A percentile compares a stretch with the other conserved stretches of the same genome.
phyloP scores from a whole-genome alignment of 1,140 invertebrate species.

The Pachyrhynchus sulphureomaculatus region DNA sequence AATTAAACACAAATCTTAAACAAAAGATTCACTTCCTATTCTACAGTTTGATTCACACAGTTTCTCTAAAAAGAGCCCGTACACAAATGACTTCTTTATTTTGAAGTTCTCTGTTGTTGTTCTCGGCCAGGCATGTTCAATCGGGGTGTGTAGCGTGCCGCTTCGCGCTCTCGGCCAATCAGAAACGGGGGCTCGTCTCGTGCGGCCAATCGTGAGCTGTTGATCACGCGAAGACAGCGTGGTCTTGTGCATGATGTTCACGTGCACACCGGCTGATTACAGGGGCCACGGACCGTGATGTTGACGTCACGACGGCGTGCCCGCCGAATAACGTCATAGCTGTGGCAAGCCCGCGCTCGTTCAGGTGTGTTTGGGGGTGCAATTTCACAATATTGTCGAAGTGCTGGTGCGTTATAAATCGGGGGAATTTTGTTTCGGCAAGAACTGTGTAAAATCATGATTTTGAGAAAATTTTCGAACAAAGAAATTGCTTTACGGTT shows the following conservation, averaged over 20 bases:
- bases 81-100: conserved; percentile 39
- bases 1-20: no score
- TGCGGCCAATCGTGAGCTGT: conserved; percentile 47
- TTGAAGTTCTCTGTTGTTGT: conserved; percentile 44
- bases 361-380: conserved; percentile 8
- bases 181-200: conserved; percentile 52
- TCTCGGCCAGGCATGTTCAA: conserved; percentile 36
- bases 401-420: neutral
- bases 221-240: conserved; percentile 56
- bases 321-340: conserved; percentile 51
- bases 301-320: conserved; percentile 57
- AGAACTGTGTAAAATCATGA: no score
- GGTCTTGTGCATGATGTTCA: conserved; percentile 59
- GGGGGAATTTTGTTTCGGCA: no score
- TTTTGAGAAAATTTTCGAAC: no score
- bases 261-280: conserved; percentile 58
- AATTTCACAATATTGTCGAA: neutral
- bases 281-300: conserved; percentile 51
- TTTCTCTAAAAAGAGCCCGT: conserved; percentile 10
- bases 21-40: conserved; percentile 5
- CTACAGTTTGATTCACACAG: neutral
- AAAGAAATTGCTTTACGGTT: no score
- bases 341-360: conserved; percentile 36
- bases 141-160: conserved; percentile 42
- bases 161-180: conserved; percentile 52